A percentile compares a stretch with the other conserved stretches of the same genome.
phyloP scores from a whole-genome alignment of 2,888 invertebrate species.

The Apoda limacodes region DNA sequence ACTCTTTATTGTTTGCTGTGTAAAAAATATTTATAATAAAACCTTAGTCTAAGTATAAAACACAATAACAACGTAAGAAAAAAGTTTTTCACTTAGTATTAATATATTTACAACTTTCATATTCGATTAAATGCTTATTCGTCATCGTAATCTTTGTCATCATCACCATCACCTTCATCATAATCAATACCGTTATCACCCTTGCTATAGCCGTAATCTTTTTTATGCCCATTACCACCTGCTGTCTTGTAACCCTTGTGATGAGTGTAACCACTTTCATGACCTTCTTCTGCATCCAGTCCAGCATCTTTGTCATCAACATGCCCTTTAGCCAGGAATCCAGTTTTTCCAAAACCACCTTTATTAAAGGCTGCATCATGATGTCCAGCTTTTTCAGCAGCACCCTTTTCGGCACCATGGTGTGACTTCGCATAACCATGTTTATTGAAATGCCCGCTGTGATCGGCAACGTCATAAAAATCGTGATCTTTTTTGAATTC shows the following conservation, averaged over 20 bases:
- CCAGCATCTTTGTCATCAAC: conserved; percentile 62
- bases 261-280: conserved; percentile 65
- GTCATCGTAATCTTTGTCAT: conserved; percentile 24
- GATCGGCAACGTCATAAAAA: conserved; percentile 79
- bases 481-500: conserved; percentile 83
- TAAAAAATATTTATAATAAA: no score
- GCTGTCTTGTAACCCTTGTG: conserved; percentile 67
- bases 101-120: conserved; percentile 5
- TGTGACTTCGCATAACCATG: conserved; percentile 69
- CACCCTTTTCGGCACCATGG: conserved; percentile 67
- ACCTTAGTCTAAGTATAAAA: no score
- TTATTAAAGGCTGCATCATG: conserved; percentile 64
- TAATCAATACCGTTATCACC: conserved; percentile 38
- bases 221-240: conserved; percentile 54
- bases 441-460: conserved; percentile 74
- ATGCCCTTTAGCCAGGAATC: conserved; percentile 69
- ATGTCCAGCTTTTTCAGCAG: conserved; percentile 66
- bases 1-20: no score
- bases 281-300: conserved; percentile 68
- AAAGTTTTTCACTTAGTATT: background rate
- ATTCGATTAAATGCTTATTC: conserved; percentile 33
- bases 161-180: conserved; percentile 29
- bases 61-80: background rate
- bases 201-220: conserved; percentile 55
- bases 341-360: conserved; percentile 66